Evolutionary conservation across 2,113 vertebrate species (phyloP).

Genomic region (Oophaga pumilio): DNA sequence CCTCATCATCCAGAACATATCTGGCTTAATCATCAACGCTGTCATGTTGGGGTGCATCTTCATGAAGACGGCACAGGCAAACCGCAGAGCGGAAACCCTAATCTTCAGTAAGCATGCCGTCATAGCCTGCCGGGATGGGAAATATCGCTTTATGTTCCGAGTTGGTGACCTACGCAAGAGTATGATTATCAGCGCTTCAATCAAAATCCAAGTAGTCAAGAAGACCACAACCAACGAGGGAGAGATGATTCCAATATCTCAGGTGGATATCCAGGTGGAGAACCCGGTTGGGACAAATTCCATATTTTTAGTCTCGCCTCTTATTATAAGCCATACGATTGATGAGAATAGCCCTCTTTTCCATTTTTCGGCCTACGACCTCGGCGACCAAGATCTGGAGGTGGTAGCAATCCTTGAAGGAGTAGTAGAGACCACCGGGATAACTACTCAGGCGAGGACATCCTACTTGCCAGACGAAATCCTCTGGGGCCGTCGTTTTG

Average conservation of each 20-base stretch:
- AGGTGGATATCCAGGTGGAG: slow-evolving; percentile 83
- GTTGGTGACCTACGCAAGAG: slow-evolving; percentile 82
- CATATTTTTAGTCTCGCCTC: slow-evolving; percentile 81
- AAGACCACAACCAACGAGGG: slow-evolving; percentile 77
- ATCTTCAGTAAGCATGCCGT: slow-evolving; percentile 81
- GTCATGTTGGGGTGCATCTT: slow-evolving; percentile 84
- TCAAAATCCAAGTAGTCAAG: slow-evolving; percentile 80
- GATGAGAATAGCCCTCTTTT: slow-evolving; percentile 79
- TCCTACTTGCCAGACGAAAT: slow-evolving; percentile 82
- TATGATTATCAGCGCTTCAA: slow-evolving; percentile 83
- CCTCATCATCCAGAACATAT: slow-evolving; percentile 82
- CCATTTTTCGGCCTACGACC: slow-evolving; percentile 72
- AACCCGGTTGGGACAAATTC: slow-evolving; percentile 81
- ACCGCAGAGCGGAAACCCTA: slow-evolving; percentile 80
- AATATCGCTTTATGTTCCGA: slow-evolving; percentile 79
- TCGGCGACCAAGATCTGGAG: slow-evolving; percentile 76
- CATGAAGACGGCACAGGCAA: slow-evolving; percentile 85
- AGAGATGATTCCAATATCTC: slow-evolving; percentile 78
- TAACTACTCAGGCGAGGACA: slow-evolving; percentile 82
- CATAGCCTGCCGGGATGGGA: slow-evolving; percentile 74
- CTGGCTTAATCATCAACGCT: slow-evolving; percentile 81
- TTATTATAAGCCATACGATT: slow-evolving; percentile 82
- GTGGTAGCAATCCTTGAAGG: slow-evolving; percentile 81
- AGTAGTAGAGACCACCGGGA: slow-evolving; percentile 82
- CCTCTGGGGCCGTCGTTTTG: slow-evolving; percentile 80